Base-by-base conservation (phyloP, 1,140 invertebrate genomes). In the Trachymyrmex cornetzi region DNA sequence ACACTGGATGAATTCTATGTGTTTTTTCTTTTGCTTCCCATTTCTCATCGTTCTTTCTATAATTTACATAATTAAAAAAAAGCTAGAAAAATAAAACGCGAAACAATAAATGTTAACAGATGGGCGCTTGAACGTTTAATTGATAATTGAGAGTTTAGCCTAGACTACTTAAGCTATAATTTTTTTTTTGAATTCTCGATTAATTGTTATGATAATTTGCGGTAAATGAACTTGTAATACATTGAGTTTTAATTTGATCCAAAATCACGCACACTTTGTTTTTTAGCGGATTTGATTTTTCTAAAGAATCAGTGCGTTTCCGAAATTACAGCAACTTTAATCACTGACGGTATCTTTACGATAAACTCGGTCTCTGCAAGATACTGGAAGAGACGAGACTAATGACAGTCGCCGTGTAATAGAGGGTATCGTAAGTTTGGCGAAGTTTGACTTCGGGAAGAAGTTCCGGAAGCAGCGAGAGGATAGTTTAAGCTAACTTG, bases 381-480 rank as follows among this genome's bases (percentile, higher is more conserved):
- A 24, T 27, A 71, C 24, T 50, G 69, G 59, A 77, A 88, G 82
- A 86, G 82, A 86, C 82, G 81, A 85, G 88, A 80, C 75, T 86
- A 86, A 89, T 86, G 88, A 88, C 77, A 88, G 81, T 80, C 88
- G 71, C 66, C 55, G 61, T 85, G 81, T 85, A 61, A 88, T 88
- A 69, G 55, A 75, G 77, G 88, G 80, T 89, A 80, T 88, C 86
- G 80, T 66, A 53, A 84, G 88, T 82, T 84, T 53, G 75, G 55
- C 66, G 24, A 77, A 88, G 88, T 89, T 86, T 86, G 69, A 84
- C 80, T 84, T 82, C 22, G 64, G 69, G 87, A 88, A 88, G 77
- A 85, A 86, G 87, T 88, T 88, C 22, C 63, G 81, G 50, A 59
- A 48, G 72, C 57, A 55, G 30, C n/a, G 63, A 72, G 71, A 66